Base-by-base conservation (phyloP, 2,888 invertebrate genomes). In the Linnaemya vulpina region DNA sequence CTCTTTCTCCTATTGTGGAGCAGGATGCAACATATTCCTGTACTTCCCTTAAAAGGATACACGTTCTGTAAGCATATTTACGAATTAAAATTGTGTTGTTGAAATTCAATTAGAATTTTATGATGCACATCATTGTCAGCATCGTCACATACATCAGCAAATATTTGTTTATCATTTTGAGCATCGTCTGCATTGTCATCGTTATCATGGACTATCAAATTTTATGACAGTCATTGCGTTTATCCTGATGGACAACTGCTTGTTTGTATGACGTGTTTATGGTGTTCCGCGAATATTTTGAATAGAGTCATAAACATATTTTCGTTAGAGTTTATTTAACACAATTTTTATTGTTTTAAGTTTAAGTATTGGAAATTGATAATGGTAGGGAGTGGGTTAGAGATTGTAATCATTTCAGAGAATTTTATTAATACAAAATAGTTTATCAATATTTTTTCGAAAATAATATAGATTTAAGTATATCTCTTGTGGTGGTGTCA, bases 181-280 rank as follows among this genome's bases (percentile, higher is more conserved):
- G 20, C 11, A 68, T 20, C 43, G 25, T 62, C 38, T 51, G 49
- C 1, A 20, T 60, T 40, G 20, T 46, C 30, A 55, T 67, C 43
- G 73, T 70, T 77, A 58, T 74, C 74, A 63, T 76, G 79, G 71
- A n/a, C 65, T 71, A 70, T 77, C 53, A 74, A 67, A 51, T 73
- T 79, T 67, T 82, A 82, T 55, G 62, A 70, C 43, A 53, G 43
- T 58, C 35, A 49, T 74, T 62, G 53, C 68, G 38, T 63, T 76
- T 67, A 49, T 78, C 25, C 30, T 58, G 53, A 30, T 82, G 76
- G 43, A 53, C 2, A 77, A 70, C 40, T 51, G 65, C 35, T 63
- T 79, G 13, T 43, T n/a, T 78, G 62, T 25, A 78, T 74, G 73
- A 51, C 3, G 38, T 68, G 60, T 68, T 83, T 30, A 83, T 83